Conservation (phyloP, 1,140 invertebrate species). For the Anastrepha ludens region DNA sequence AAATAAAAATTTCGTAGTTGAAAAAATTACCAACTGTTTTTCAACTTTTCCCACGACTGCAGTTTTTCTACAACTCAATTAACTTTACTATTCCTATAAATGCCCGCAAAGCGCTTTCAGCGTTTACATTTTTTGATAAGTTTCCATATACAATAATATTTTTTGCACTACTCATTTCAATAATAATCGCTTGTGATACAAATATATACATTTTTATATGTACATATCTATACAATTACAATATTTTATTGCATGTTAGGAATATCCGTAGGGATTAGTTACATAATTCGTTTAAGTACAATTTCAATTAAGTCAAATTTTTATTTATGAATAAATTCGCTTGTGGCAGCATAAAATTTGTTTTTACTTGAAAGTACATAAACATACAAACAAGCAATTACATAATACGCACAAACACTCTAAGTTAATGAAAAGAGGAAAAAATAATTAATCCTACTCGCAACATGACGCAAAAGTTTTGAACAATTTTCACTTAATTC, state of each 20-base stretch:
- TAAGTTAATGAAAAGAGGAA: not conserved
- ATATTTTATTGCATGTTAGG: conserved; percentile 36
- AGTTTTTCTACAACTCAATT: conserved; percentile 33
- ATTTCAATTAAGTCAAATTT: conserved; percentile 27
- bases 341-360: not conserved
- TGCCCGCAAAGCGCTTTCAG: not conserved
- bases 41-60: not conserved
- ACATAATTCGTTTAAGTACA: conserved; percentile 45
- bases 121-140: not conserved
- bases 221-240: not conserved
- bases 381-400: not conserved
- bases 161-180: not conserved
- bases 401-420: not conserved
- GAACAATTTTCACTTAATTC: conserved; percentile 1
- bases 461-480: not conserved
- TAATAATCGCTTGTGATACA: conserved; percentile 9
- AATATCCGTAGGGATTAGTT: conserved; percentile 49
- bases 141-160: conserved; percentile 28
- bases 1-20: no score
- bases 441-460: conserved; percentile 11
- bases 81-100: conserved; percentile 30
- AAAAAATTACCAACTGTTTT: no score
- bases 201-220: not conserved
- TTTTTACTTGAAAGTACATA: conserved; percentile 13
- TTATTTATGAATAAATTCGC: not conserved